Base-by-base conservation (phyloP, 2,113 vertebrate species). In the Oenanthe melanoleuca region DNA sequence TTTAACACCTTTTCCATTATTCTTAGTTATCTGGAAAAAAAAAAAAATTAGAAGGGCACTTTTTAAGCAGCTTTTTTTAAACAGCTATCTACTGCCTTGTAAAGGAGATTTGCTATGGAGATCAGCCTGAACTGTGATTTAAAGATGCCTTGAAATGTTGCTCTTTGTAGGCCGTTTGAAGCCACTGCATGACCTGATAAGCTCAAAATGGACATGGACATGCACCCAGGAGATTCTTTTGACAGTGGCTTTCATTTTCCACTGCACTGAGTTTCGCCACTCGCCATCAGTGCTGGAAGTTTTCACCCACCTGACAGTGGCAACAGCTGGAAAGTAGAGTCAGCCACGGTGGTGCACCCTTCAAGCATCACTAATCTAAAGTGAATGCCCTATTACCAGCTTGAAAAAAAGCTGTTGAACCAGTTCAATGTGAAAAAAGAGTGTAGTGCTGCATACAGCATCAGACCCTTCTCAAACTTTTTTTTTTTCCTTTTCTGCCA, bases 371-470 rank as follows among this genome's bases (percentile, higher is more conserved):
- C 89, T 97, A 94, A 97, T 96, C 80, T 88, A 52, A 96, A 95
- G 77, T 87, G 96, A 98, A 95, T 94, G 95, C 65, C 93, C 66
- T 80, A 47, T 92, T 91, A 92, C 86, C 67, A 92, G 45, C 88
- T 72, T 75, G 49, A 38, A 77, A 63, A 67, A 91, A 64, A 64
- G 63, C 90, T 85, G 64, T 74, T 91, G 80, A 89, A 86, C n/a
- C 10, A 56, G 74, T 60, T 85, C 93, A 80, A 12, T 8, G 15
- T 66, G 61, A 55, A 82, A 83, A 63, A 83, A 63, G n/a, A 86
- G 22, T 19, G 2, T 47, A 38, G 50, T 81, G 38, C 86, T 88
- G 53, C 81, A 66, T 86, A 64, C 28, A 91, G 84, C 28, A 34
- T 49, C 31, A 64, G 42, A 60, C 23, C 45, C 26, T 94, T 91